Evolutionary conservation across 1,140 invertebrate species (phyloP).

Genomic region (Brachionus asplanchnoidis): DNA sequence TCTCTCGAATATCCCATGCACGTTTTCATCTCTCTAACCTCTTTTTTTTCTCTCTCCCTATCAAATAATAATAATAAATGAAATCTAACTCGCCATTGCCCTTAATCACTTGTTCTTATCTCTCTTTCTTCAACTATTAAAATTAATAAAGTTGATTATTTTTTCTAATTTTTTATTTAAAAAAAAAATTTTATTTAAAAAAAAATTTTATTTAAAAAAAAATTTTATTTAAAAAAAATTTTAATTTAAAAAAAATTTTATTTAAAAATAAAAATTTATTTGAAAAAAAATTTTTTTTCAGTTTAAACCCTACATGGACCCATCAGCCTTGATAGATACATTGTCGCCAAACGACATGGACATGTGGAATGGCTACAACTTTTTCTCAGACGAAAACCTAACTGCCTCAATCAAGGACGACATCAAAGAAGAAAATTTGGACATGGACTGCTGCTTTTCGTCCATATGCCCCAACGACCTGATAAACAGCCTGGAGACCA

Average conservation of each 20-base stretch:
- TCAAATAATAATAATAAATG: not conserved
- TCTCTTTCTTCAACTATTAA: not conserved
- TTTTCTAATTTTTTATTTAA: too few species aligned
- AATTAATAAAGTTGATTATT: not conserved
- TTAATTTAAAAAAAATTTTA: too few species aligned
- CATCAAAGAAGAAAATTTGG: slow-evolving; percentile 38
- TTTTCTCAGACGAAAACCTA: slow-evolving; percentile 26
- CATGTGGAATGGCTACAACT: slow-evolving; percentile 36
- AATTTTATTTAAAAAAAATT: too few species aligned
- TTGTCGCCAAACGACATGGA: slow-evolving; percentile 39
- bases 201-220: too few species aligned
- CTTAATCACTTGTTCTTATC: slow-evolving; percentile 28
- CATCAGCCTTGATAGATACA: slow-evolving; percentile 18
- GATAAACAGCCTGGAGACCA: not conserved
- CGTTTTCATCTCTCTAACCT: not conserved
- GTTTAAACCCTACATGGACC: slow-evolving; percentile 37
- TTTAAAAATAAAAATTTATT: too few species aligned
- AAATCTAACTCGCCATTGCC: not conserved
- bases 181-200: too few species aligned
- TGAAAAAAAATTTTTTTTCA: not conserved
- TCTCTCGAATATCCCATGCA: not conserved
- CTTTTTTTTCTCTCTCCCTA: not conserved
- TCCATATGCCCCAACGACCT: slow-evolving; percentile 39
- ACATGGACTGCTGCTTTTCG: slow-evolving; percentile 40
- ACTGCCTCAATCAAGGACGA: slow-evolving; percentile 14